Evolutionary conservation across 2,888 invertebrate species (phyloP), one percentile per base, ranked within the genome.

Genomic region (Rotaria socialis): DNA sequence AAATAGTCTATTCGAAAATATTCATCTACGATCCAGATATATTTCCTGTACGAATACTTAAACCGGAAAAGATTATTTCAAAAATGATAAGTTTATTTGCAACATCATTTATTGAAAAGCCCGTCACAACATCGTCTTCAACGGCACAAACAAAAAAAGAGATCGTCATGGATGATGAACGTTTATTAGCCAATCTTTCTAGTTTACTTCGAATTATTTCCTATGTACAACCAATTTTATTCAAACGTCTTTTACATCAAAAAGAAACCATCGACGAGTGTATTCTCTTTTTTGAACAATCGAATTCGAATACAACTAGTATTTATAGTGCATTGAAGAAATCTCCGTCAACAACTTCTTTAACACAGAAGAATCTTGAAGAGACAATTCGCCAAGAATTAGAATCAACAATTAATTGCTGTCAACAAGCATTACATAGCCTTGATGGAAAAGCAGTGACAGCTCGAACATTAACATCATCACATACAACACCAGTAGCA

Each of bases 201-300:
- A 86, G 75, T 35, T 75, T 86, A 11, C 56, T 86, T 27, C 55
- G 86, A 58, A 86, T 86, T 52, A 86, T 86, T 24, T 86, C 86
- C 2, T 85, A 85, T 41, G 80, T 86, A 19, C 85, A 86, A 55
- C 86, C 86, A n/a, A 80, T 41, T 41, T 52, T 86, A 41, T 86
- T 85, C 43, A 52, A 85, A 43, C 55, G 86, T 35, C 84, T 86
- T 58, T 80, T 86, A 58, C 75, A 50, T 24, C 85, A 85, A 22
- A 86, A 86, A 47, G 75, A 84, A 35, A 85, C 85, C 7, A 85
- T 85, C 47, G 86, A 86, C 52, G 58, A 80, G 41, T 80, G 80
- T 75, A 60, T 75, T 10, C n/a, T 86, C n/a, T 56, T 84, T 52
- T 86, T 86, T 41, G 86, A 86, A 80, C 80, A 80, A n/a, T n/a